These are phyloP conservation scores for Pterocles burchelli DNA, from an alignment of 2,113 vertebrate genomes.

Conservation along the genomic window DNA sequence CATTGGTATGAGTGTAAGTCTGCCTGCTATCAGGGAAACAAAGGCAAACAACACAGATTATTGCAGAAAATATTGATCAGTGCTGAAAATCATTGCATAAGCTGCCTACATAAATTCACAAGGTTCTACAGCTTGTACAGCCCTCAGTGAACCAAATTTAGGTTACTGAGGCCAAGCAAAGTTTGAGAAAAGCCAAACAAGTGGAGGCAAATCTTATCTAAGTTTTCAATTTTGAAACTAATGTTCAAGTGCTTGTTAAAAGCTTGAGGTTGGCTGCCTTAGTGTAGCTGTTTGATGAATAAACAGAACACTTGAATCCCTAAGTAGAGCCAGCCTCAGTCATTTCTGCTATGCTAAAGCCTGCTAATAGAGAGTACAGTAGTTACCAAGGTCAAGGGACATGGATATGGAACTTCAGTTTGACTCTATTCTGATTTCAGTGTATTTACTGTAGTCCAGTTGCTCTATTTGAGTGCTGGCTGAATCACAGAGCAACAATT, in stretches of 20 bases:
- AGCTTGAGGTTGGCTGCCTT: neutral
- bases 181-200: conserved; percentile 9
- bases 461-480: neutral
- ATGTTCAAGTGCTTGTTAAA: neutral
- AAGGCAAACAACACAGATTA: neutral
- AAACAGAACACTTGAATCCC: neutral
- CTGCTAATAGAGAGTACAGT: neutral
- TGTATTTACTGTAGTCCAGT: neutral
- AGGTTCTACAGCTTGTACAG: neutral
- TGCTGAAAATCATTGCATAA: neutral
- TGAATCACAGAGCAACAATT: neutral
- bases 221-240: conserved; percentile 7
- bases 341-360: neutral
- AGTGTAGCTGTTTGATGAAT: neutral
- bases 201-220: neutral
- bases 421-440: neutral
- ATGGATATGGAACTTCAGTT: neutral
- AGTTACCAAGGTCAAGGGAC: neutral
- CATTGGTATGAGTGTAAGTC: neutral
- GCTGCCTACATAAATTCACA: neutral
- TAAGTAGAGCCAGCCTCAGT: neutral
- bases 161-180: conserved; percentile 29
- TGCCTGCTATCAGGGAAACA: neutral
- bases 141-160: neutral
- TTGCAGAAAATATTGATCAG: neutral